Conservation (phyloP, 37 sponge, comb jelly and placozoan species). For the Agelas oroides region DNA sequence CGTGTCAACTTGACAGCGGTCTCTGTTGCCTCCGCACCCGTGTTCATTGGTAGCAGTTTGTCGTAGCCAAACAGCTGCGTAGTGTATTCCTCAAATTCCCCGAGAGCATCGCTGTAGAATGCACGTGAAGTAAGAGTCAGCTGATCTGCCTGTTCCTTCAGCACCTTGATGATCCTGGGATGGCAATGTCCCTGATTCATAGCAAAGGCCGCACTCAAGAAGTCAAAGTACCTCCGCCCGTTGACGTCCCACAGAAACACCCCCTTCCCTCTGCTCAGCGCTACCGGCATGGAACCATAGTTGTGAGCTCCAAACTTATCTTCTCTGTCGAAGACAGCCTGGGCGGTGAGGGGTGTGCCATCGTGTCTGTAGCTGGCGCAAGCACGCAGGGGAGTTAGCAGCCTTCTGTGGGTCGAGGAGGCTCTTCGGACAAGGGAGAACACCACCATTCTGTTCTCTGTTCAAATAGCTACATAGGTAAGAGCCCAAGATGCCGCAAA, state of each 20-base stretch:
- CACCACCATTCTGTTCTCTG: too few relatives aligned
- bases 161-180: slow-evolving; percentile 82
- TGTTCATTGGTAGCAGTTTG: slow-evolving; percentile 97
- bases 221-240: slow-evolving; percentile 93
- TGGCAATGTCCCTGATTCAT: slow-evolving; percentile 98
- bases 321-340: slow-evolving; percentile 66
- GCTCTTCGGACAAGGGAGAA: too few relatives aligned
- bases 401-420: slow-evolving; percentile 78
- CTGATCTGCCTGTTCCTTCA: slow-evolving; percentile 71
- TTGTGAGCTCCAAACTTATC: slow-evolving; percentile 89
- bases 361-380: slow-evolving; percentile 2
- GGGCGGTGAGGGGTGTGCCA: slow-evolving; percentile 87
- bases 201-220: slow-evolving; percentile 93
- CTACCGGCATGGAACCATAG: slow-evolving; percentile 93
- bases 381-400: slow-evolving; percentile 76
- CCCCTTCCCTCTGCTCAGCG: slow-evolving; percentile 88
- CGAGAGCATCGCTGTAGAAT: slow-evolving; percentile 95
- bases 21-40: slow-evolving; percentile 94
- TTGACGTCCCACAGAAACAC: slow-evolving; percentile 97
- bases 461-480: too few relatives aligned
- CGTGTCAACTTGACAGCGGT: slow-evolving; percentile 94
- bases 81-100: slow-evolving; percentile 88
- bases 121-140: slow-evolving; percentile 92
- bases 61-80: slow-evolving; percentile 95
- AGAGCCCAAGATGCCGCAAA: too few relatives aligned